phyloP scores from a whole-genome alignment of 2,113 vertebrate genomes.

The Copsychus sechellarum region DNA sequence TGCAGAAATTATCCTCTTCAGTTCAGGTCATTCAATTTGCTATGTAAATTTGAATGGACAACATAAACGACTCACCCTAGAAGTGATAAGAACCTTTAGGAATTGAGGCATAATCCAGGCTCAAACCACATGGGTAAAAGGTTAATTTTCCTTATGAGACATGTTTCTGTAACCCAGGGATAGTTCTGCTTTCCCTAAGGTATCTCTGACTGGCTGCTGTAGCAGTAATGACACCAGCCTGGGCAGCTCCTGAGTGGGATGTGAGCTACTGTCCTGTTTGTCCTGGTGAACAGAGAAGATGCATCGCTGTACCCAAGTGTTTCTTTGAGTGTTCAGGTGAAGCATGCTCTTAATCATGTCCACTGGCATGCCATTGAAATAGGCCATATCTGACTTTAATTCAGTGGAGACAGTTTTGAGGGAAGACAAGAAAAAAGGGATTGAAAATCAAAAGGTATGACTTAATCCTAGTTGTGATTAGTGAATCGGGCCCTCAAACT shows the following conservation, averaged over 20 bases:
- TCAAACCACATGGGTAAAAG: neutral
- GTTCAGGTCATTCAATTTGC: neutral
- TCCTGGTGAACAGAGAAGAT: neutral
- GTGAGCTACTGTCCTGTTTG: neutral
- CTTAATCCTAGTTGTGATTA: constrained; percentile 58
- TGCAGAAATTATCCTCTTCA: neutral
- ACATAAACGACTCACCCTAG: neutral
- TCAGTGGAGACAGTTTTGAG: neutral
- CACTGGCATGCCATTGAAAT: neutral
- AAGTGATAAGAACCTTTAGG: neutral
- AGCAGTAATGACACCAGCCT: neutral
- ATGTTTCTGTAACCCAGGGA: neutral
- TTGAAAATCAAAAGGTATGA: neutral
- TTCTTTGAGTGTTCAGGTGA: neutral
- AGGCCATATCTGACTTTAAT: neutral
- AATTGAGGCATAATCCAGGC: neutral
- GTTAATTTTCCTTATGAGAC: neutral
- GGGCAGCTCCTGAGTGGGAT: neutral
- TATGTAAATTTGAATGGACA: neutral
- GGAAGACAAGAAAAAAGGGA: neutral
- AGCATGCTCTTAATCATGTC: neutral
- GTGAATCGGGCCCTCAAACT: constrained; percentile 74
- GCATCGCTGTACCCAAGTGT: neutral
- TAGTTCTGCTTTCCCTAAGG: neutral
- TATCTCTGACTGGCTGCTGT: neutral